phyloP scores from a whole-genome alignment of 2,797 vertebrate species.

The Mus caroli region DNA sequence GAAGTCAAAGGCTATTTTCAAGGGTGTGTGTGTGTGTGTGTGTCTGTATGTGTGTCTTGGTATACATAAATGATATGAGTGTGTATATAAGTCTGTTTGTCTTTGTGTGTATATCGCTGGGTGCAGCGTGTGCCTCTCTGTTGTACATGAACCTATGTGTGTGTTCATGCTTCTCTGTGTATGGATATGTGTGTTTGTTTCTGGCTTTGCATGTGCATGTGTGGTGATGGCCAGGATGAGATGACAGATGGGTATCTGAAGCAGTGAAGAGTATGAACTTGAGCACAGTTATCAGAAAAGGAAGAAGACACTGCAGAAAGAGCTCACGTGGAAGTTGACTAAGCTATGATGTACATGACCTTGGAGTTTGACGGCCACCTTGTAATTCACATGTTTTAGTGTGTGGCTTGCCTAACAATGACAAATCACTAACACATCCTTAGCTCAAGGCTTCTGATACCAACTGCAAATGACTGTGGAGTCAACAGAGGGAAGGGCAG shows the following conservation, averaged over 20 bases:
- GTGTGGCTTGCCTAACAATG: neutral
- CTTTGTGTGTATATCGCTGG: neutral
- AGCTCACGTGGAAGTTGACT: neutral
- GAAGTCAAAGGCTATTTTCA: neutral
- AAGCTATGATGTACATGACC: neutral
- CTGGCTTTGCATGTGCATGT: fast-evolving
- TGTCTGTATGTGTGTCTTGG: neutral
- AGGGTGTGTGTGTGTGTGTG: neutral
- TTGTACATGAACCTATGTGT: neutral
- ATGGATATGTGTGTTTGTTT: neutral
- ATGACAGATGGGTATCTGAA: neutral
- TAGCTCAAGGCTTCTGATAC: neutral
- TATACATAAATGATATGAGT: neutral
- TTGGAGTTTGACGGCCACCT: neutral
- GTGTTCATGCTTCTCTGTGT: neutral
- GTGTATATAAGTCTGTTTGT: neutral
- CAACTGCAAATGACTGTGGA: neutral
- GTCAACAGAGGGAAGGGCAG: neutral
- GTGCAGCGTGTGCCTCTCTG: neutral
- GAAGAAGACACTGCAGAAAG: neutral
- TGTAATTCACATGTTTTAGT: neutral
- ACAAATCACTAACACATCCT: neutral
- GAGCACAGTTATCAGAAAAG: neutral
- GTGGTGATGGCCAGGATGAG: neutral
- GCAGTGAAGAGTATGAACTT: neutral